Percentiles rank a stretch among this genome's conserved stretches.
phyloP scores from a whole-genome alignment of 2,888 invertebrate genomes.

The Ellobium chinense region DNA sequence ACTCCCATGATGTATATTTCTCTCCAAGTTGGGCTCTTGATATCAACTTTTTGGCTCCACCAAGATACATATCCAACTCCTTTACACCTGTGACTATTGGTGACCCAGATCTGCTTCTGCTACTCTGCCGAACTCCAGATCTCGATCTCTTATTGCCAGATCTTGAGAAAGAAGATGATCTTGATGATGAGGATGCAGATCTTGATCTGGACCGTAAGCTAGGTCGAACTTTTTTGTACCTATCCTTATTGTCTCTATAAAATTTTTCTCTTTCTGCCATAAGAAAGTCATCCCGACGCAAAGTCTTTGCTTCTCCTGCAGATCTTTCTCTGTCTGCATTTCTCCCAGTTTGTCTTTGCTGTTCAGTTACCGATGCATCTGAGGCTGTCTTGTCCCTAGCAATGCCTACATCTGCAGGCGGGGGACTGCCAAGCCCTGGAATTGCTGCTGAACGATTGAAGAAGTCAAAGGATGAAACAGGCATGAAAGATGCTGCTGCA shows the following conservation, averaged over 20 bases:
- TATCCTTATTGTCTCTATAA: conserved; percentile 26
- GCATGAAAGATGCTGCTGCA: not conserved
- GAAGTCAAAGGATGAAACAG: conserved; percentile 16
- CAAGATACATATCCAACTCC: conserved; percentile 32
- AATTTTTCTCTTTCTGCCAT: conserved; percentile 40
- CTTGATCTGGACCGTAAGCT: not conserved
- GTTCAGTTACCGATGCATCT: no score
- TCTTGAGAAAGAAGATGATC: not conserved
- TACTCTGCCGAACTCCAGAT: not conserved
- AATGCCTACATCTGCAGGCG: not conserved
- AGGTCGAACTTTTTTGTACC: not conserved
- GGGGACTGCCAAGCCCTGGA: conserved; percentile 22
- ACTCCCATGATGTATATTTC: conserved; percentile 5
- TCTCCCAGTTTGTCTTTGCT: no score
- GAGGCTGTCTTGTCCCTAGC: not conserved
- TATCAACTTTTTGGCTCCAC: conserved; percentile 4
- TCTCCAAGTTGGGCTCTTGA: not conserved
- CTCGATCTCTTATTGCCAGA: not conserved
- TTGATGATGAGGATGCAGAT: conserved; percentile 19
- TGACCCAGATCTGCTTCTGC: not conserved
- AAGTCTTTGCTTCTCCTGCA: not conserved
- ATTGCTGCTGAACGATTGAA: not conserved
- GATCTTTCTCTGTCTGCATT: not conserved
- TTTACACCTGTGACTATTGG: conserved; percentile 24
- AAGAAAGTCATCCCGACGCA: conserved; percentile 20